These are phyloP conservation scores for Pionites leucogaster DNA, from an alignment of 2,113 vertebrate species.

Conservation along the genomic window DNA sequence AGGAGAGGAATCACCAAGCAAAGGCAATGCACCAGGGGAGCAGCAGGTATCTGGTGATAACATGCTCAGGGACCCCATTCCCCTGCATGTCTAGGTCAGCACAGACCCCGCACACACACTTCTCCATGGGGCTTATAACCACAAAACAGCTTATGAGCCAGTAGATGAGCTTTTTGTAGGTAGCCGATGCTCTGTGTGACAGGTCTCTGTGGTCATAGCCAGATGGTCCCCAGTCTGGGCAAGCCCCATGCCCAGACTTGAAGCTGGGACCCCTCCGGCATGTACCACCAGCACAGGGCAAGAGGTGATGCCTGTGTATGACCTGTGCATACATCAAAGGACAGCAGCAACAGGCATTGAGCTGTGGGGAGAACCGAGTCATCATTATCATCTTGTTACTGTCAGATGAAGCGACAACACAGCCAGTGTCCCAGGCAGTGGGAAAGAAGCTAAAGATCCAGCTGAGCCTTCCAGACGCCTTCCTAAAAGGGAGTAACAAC, in stretches of 20 bases:
- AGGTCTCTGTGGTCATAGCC: not conserved
- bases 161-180: not conserved
- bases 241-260: not conserved
- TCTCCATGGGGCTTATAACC: accelerated
- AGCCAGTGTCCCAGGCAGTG: not conserved
- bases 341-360: not conserved
- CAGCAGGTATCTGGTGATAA: no score
- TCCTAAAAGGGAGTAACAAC: not conserved
- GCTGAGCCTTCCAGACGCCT: not conserved
- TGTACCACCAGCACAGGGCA: not conserved
- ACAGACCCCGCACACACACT: accelerated
- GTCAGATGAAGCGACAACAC: not conserved
- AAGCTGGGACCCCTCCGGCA: not conserved
- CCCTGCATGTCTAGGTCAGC: not conserved
- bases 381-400: not conserved
- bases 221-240: not conserved
- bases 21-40: accelerated
- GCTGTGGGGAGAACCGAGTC: not conserved
- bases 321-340: not conserved
- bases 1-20: not conserved
- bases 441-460: not conserved
- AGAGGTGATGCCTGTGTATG: not conserved
- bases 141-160: not conserved
- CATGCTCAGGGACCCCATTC: not conserved
- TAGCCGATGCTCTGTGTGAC: not conserved